Base-by-base conservation (phyloP, 2,888 invertebrate genomes). In the Drosophila glabriapex region DNA sequence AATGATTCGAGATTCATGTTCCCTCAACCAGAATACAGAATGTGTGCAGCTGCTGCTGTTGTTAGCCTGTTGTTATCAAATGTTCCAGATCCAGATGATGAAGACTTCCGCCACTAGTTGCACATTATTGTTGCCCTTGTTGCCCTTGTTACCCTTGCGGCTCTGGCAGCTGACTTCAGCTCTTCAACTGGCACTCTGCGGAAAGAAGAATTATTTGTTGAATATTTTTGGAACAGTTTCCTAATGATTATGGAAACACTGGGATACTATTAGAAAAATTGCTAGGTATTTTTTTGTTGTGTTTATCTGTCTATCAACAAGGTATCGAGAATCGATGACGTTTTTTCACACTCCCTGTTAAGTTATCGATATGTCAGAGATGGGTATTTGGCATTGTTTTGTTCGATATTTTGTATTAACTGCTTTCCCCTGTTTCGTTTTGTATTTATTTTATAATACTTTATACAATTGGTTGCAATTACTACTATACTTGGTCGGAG, bases 1-100 rank as follows among this genome's bases (percentile, higher is more conserved):
- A 97, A 94, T 83, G 97, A 96, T 94, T 97, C 97, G 91, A 97
- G 95, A 95, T 97, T 97, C 97, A 97, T 97, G 60, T 71, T 84
- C 59, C 25, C 56, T 22, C 37, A 25, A 52, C 12, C 19, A 54
- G 39, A 37, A 39, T 52, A 35, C 35, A 43, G 3, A 29, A 41
- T 31, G 28, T 31, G 22, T 12, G 46, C 37, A 31, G 16, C 25
- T 53, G n/a, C 41, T 43, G 49, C 22, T 50, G 14, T 55, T 6
- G 10, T 55, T n/a, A 52, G 55, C 46, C 63, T 31, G 29, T 41
- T 46, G 39, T 22, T 67, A 31, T 73, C 16, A 37, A 60, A 49
- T 64, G 65, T 59, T 69, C 39, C 54, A 58, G 58, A 69, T 66
- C 53, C 46, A 31, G 31, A 31, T 54, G 33, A 60, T 60, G 54